Conservation (phyloP, 2,113 vertebrate species). For the Chitala chitala region DNA sequence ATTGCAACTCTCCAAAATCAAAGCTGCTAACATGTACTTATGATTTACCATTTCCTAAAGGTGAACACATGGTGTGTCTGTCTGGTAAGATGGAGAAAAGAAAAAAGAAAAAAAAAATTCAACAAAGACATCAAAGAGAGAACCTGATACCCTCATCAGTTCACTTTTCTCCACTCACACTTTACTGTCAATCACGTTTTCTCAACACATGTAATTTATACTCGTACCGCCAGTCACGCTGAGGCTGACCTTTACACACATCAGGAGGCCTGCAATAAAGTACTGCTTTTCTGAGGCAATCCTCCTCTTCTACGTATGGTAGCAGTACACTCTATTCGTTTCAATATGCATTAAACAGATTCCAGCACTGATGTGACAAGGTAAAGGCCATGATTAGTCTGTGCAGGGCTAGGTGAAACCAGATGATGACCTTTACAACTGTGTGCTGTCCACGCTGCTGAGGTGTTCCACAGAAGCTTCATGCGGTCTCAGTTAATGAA, state of each 20-base stretch:
- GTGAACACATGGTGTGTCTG: background rate
- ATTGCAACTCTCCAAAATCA: too few relatives aligned
- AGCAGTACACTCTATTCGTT: too few relatives aligned
- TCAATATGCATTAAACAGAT: background rate
- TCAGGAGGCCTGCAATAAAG: too few relatives aligned
- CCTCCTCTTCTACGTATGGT: too few relatives aligned
- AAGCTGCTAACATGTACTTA: background rate
- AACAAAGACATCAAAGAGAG: background rate
- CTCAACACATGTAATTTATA: background rate
- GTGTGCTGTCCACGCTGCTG: background rate
- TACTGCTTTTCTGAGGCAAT: too few relatives aligned
- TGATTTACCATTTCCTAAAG: background rate
- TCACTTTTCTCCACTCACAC: background rate
- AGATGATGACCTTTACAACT: slow-evolving; percentile 10
- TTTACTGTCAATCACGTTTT: background rate
- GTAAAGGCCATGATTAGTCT: background rate
- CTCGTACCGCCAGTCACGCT: background rate
- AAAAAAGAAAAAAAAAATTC: background rate
- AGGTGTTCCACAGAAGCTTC: background rate
- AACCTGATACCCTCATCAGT: background rate
- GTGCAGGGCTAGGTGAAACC: background rate
- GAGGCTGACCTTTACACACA: background rate
- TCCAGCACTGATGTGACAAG: background rate
- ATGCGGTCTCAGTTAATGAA: background rate
- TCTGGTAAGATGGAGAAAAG: background rate